Evolutionary conservation across 2,113 vertebrate genomes (phyloP).

Genomic region (Nesogale talazaci): DNA sequence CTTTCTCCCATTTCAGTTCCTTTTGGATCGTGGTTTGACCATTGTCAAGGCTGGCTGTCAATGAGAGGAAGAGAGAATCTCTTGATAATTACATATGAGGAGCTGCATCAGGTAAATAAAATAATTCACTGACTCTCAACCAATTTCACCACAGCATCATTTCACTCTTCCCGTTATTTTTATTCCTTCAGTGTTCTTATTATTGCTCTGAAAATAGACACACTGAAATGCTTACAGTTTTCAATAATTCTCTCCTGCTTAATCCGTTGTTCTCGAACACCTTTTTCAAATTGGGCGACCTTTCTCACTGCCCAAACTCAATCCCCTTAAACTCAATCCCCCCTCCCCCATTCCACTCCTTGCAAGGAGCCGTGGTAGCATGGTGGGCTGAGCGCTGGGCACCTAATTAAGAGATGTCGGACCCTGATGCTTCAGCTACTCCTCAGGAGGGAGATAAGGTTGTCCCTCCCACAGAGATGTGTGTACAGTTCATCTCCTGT

Average conservation of each 20-base stretch:
- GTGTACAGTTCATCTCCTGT: no score
- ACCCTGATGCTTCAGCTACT: no score
- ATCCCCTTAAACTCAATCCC: neutral
- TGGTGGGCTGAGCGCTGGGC: no score
- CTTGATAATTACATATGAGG: neutral
- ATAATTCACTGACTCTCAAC: neutral
- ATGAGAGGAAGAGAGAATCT: neutral
- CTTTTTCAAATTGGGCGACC: neutral
- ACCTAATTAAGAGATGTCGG: no score
- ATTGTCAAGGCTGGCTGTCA: neutral
- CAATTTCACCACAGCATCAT: neutral
- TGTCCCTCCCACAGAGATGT: no score
- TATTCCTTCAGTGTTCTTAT: neutral
- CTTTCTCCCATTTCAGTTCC: neutral
- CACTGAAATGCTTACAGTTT: neutral
- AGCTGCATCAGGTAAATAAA: neutral
- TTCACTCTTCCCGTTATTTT: neutral
- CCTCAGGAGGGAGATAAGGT: no score
- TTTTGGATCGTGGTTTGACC: neutral
- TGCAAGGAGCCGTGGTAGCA: no score
- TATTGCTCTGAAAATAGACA: neutral
- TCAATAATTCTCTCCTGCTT: neutral
- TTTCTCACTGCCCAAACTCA: neutral
- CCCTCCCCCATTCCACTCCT: no score
- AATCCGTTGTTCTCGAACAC: neutral